These are phyloP conservation scores for Lasioglossum morio DNA, from an alignment of 2,888 invertebrate genomes.

Conservation along the genomic window DNA sequence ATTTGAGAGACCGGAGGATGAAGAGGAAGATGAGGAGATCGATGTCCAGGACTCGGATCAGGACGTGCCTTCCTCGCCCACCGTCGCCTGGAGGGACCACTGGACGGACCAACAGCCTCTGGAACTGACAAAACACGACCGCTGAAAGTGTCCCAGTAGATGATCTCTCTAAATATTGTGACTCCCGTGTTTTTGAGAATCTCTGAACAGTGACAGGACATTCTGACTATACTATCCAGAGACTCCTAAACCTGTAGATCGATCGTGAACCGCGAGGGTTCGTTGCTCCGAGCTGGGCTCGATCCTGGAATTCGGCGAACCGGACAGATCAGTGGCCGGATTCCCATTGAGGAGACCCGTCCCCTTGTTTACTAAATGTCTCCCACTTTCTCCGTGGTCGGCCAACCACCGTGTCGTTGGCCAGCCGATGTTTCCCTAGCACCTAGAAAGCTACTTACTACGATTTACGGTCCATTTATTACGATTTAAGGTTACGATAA, in stretches of 20 bases:
- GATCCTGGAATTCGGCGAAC: slow-evolving; percentile 20
- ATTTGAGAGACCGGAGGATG: slow-evolving; percentile 63
- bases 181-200: neutral
- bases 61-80: slow-evolving; percentile 85
- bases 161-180: neutral
- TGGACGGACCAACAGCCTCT: slow-evolving; percentile 87
- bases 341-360: slow-evolving; percentile 5
- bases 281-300: neutral
- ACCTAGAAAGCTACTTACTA: slow-evolving; percentile 63
- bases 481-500: slow-evolving; percentile 60
- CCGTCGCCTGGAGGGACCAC: slow-evolving; percentile 81
- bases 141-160: slow-evolving; percentile 83
- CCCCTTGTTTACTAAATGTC: slow-evolving; percentile 20
- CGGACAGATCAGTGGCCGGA: neutral
- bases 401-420: slow-evolving; percentile 35
- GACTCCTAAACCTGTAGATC: slow-evolving; percentile 11
- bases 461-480: slow-evolving; percentile 61
- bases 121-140: slow-evolving; percentile 91
- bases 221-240: neutral
- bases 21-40: slow-evolving; percentile 90
- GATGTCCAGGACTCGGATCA: slow-evolving; percentile 93
- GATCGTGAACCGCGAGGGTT: slow-evolving; percentile 2
- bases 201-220: neutral
- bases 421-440: slow-evolving; percentile 54
- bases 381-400: slow-evolving; percentile 31